These are phyloP conservation scores for Drosophila monieri DNA, from an alignment of 2,888 invertebrate genomes.

Conservation along the genomic window DNA sequence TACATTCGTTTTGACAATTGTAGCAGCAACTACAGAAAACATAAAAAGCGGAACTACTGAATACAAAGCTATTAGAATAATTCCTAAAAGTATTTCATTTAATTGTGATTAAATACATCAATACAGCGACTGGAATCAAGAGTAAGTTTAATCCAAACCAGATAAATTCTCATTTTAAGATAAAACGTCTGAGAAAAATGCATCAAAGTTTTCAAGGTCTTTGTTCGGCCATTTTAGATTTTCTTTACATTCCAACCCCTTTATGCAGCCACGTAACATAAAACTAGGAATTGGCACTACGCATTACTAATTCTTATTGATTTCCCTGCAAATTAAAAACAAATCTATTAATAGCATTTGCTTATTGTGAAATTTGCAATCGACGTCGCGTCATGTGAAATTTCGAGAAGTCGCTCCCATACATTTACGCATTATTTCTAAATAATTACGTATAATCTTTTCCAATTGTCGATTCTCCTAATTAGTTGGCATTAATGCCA, in stretches of 20 bases:
- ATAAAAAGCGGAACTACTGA: neutral
- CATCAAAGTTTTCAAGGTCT: slow-evolving; percentile 13
- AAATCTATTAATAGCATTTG: slow-evolving; percentile 22
- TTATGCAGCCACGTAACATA: neutral
- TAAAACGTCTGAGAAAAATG: neutral
- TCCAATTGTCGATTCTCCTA: neutral
- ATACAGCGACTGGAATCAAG: neutral
- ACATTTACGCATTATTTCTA: neutral
- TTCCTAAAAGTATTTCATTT: neutral
- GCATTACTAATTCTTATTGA: slow-evolving; percentile 9
- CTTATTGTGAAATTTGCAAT: slow-evolving; percentile 24
- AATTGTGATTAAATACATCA: neutral
- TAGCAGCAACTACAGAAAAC: slow-evolving; percentile 3
- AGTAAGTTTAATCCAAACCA: slow-evolving; percentile 7
- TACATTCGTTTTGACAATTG: neutral
- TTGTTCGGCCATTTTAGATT: slow-evolving; percentile 19
- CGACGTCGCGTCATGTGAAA: slow-evolving; percentile 10
- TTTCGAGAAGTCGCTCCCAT: slow-evolving; percentile 11
- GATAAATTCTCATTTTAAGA: neutral
- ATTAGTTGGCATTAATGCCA: neutral
- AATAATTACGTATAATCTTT: neutral
- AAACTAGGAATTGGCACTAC: slow-evolving; percentile 25
- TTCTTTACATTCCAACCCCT: slow-evolving; percentile 17
- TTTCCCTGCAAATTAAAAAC: slow-evolving; percentile 17
- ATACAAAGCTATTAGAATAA: no score